Evolutionary conservation across 2,797 vertebrate species (phyloP), one percentile per base, ranked within the genome.

Genomic region (Mallotus villosus): DNA sequence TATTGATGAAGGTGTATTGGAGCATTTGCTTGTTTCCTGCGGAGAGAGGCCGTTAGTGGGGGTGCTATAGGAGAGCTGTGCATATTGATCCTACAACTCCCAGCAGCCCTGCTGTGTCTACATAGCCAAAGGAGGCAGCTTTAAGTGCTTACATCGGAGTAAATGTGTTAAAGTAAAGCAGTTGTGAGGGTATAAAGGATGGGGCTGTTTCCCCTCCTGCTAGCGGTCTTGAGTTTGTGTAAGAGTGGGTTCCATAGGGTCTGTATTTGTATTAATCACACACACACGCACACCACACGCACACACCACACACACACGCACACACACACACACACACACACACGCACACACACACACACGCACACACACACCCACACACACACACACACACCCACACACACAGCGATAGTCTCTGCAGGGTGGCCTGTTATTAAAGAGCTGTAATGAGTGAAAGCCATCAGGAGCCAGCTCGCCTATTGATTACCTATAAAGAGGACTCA

Each of bases 351-450:
- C 72, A 79, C 60, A 76, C 79, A 81, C 74, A 79, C 71, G 78
- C 60, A 76, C 79, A 81, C 74, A 79, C 71, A 79, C 60, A 76
- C 79, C 81, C 25, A 63, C 60, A 63, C 60, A 63, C 60, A 63
- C 5, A 63, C 61, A 63, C 61, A 32, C 61, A 34, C 61, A 63
- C 61, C 9, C 61, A 63, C 61, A 32, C 61, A 16, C 16, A 3
- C 62, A 19, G 17, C 14, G 17, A 78, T 78, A 83, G 74, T 87
- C 81, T 85, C 87, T 70, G 80, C 85, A 82, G 89, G 87, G 81
- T 88, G 83, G 85, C 82, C 85, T 90, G 89, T 91, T 92, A 91
- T 91, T 91, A 91, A 92, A 91, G 90, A 87, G 85, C 86, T 86
- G 85, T 91, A 92, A 92, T 91, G 90, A 91, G 88, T 88, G 87